phyloP scores from a whole-genome alignment of 1,140 invertebrate species.

The Apis florea region DNA sequence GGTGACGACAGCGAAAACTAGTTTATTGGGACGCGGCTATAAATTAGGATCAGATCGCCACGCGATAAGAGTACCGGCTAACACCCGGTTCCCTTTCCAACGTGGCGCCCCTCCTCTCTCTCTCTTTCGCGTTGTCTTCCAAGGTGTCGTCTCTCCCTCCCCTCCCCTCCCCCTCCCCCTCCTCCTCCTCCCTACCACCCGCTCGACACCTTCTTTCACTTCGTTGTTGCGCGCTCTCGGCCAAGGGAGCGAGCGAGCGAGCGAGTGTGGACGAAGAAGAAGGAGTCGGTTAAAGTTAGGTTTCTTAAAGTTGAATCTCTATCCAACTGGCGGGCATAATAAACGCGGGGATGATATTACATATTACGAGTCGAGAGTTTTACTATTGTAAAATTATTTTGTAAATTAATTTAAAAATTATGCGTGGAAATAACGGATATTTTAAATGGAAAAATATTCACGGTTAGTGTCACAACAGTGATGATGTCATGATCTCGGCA shows the following conservation, averaged over 20 bases:
- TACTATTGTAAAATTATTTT: too few relatives aligned
- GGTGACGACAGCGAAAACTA: conserved; percentile 81
- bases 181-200: conserved; percentile 24
- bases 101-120: conserved; percentile 63
- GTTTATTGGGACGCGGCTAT: conserved; percentile 81
- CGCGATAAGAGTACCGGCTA: conserved; percentile 80
- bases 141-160: neutral
- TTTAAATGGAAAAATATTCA: too few relatives aligned
- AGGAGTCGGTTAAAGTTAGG: too few relatives aligned
- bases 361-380: too few relatives aligned
- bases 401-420: too few relatives aligned
- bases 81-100: conserved; percentile 78
- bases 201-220: conserved; percentile 37
- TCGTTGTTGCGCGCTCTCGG: conserved; percentile 21
- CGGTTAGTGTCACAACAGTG: too few relatives aligned
- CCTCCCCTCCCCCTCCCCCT: conserved; percentile 13
- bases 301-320: neutral
- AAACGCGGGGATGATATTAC: too few relatives aligned
- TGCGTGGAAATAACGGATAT: too few relatives aligned
- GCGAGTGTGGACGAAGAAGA: too few relatives aligned
- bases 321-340: conserved; percentile 23
- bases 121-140: conserved; percentile 12
- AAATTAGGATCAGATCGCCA: conserved; percentile 81
- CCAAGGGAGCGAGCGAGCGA: conserved; percentile 37
- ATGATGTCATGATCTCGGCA: too few relatives aligned